Base-by-base conservation (phyloP, 2,888 invertebrate species). In the Meteorus colon region DNA sequence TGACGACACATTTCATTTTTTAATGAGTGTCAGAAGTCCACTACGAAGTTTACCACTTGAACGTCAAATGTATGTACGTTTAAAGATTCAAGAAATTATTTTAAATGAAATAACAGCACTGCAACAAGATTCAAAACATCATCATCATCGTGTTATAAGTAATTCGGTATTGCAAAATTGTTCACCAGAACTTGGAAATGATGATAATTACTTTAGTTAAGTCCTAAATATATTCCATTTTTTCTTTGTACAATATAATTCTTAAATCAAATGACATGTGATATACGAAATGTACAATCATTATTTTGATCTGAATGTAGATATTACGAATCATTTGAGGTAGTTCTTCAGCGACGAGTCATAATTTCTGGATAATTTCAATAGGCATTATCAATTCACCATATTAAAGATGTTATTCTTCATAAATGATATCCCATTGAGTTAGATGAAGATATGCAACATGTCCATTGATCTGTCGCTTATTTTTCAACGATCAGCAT, bases 1-100 rank as follows among this genome's bases (percentile, higher is more conserved):
- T 19, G 85, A 86, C 75, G 85, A 86, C 55, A 85, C 85, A 60
- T 86, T 85, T 76, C 85, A 86, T 63, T 86, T 86, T 66, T 81
- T 86, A 1, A 86, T 86, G 86, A 86, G 86, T 77, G 82, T 86
- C 0, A 77, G 85, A 19, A 86, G 83, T 66, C 85, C 85, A 0
- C 48, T 86, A 63, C 84, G 82, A 31, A 86, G 85, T 70, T 71
- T 86, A 45, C 82, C 85, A 1, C 82, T 86, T 41, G 85, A 86
- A 48, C 76, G 85, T 19, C 85, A 86, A 72, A 84, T 86, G 85
- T 85, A 83, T 67, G 83, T 86, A 27, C 77, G 85, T 16, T 77
- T 86, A 0, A 86, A 86, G 75, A 86, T 86, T 34, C 85, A 86
- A 71, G 85, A 86, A 74, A 79, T 86, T 19, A 84, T 86, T 34